These are phyloP conservation scores for Caracal caracal DNA, from an alignment of 2,113 vertebrate species.

Conservation along the genomic window DNA sequence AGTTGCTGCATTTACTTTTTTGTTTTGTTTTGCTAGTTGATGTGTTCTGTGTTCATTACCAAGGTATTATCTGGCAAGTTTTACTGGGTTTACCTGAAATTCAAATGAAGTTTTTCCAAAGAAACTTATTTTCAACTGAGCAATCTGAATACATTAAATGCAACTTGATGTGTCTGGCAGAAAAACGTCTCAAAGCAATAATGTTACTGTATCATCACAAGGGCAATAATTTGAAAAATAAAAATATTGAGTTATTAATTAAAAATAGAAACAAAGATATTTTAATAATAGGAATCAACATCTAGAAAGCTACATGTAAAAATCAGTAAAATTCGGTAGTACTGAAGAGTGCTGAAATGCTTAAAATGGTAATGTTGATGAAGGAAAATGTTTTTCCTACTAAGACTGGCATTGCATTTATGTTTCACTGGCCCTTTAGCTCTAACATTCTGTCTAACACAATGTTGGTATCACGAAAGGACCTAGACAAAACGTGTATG, in stretches of 20 bases:
- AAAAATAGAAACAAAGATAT: background rate
- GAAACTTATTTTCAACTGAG: slow-evolving; percentile 3
- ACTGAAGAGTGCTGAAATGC: background rate
- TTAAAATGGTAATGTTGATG: background rate
- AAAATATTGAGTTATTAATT: background rate
- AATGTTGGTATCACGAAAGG: background rate
- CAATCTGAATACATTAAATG: background rate
- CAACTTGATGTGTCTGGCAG: background rate
- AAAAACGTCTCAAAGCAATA: background rate
- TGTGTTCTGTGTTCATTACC: background rate
- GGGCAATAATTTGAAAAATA: background rate
- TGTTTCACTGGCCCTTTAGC: background rate
- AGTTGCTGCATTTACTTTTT: background rate
- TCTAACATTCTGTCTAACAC: background rate
- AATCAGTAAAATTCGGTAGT: background rate
- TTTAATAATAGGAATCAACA: background rate
- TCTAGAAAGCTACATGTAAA: background rate
- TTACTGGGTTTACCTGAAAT: background rate
- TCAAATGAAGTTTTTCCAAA: background rate
- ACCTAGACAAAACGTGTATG: background rate
- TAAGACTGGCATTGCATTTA: background rate
- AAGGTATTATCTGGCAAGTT: background rate
- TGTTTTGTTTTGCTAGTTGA: background rate
- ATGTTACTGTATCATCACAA: background rate
- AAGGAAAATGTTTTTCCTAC: background rate